Base-by-base conservation (phyloP, 2,797 vertebrate species). In the Hippopotamyrus pictus region DNA sequence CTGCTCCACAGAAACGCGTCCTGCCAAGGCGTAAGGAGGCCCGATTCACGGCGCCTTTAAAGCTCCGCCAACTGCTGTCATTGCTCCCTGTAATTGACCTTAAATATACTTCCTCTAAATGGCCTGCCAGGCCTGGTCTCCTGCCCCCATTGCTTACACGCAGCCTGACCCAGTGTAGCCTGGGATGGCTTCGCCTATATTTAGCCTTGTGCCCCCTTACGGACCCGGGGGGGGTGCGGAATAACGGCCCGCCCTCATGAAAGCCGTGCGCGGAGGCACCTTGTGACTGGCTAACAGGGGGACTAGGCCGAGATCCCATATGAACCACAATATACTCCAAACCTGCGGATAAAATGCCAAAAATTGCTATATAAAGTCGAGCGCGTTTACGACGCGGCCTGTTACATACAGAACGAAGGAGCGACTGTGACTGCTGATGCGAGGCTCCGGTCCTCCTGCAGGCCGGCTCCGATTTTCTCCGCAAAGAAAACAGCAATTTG, bases 61-160 rank as follows among this genome's bases (percentile, higher is more conserved):
- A 94, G 94, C 94, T 93, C 93, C 93, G 94, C 94, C 91, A 93
- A 94, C 94, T 95, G 95, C 96, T 95, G 94, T 94, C 94, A 92
- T 93, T 94, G 94, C 94, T 96, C 96, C 95, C 96, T 97, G 95
- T 97, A 97, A 97, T 97, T 96, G 96, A 97, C 96, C 96, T 96
- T 96, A 96, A 97, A 96, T 96, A 96, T 96, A 96, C 96, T 96
- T 96, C 57, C 86, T 96, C 93, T 93, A 92, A 95, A 95, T 95
- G 96, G 96, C 95, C 96, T 95, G 94, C 93, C 94, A 94, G 95
- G 94, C 94, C 95, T 96, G 95, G 95, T 95, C 95, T 94, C 94
- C 92, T 93, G 94, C 95, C 96, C 95, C 94, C 94, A 92, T 91
- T 88, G 94, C 91, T 94, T 95, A 94, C 90, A 91, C 94, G 91